Base-by-base conservation (phyloP, 2,888 invertebrate species). In the Scaptomyza polygonia region DNA sequence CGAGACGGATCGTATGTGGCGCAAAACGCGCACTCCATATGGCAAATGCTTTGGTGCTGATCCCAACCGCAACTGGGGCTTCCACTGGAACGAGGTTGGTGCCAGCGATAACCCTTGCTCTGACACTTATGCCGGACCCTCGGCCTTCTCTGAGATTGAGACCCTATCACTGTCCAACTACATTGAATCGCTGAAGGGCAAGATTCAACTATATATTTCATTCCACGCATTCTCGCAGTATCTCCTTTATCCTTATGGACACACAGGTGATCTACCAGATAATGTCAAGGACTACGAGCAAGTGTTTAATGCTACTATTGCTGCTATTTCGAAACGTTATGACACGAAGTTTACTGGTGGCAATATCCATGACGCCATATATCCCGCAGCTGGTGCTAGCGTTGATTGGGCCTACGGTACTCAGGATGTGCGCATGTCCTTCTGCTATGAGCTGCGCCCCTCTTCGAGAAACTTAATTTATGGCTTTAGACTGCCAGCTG, bases 381-480 rank as follows among this genome's bases (percentile, higher is more conserved):
- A 94, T 68, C 92, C 92, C 0, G 94, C 95, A 0, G 94, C 94
- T 6, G 96, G 96, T 0, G 92, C 93, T 1, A 93, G 94, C 18
- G 92, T 94, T 68, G 97, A 97, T 88, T 97, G 96, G 95, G 95
- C 94, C 0, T 95, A 96, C 82, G 94, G 94, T 39, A 93, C 94
- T 1, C 95, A 82, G 56, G 79, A 65, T 63, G 77, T 88, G 3
- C 84, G 85, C 44, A 80, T 88, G 68, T 7, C 88, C 6, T 91
- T 80, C 72, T 88, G 89, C 53, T 94, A 94, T 53, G 96, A 96
- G 84, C 92, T 96, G 56, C 88, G 91, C 43, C 91, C 91, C 14
- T 75, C 79, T 0, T 54, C 74, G 9, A 77, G 1, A 3, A 93
- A 95, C 0, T 47, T 86, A 21, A 92, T 93, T 79, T 45, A 43